Conservation (phyloP, 2,113 vertebrate genomes). For the Oxygymnocypris stewartii region DNA sequence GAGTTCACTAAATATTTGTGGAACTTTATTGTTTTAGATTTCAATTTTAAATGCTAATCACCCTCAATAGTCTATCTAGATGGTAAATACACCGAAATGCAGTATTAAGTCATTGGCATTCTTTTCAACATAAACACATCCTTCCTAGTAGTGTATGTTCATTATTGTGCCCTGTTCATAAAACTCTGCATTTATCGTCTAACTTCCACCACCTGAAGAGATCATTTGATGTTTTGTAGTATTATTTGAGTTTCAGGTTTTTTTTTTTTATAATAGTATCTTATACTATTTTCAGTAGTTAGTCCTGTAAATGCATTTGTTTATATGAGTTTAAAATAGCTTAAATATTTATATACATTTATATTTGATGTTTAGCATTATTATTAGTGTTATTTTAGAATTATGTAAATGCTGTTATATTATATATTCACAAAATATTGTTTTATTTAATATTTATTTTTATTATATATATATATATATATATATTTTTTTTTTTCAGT, state of each 20-base stretch:
- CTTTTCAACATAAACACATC: background rate
- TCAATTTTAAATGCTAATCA: background rate
- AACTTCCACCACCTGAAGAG: background rate
- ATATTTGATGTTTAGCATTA: too few species aligned
- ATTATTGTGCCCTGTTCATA: background rate
- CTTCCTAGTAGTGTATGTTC: background rate
- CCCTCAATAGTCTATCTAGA: background rate
- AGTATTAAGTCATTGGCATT: too few species aligned
- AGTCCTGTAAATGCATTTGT: background rate
- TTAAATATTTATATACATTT: too few species aligned
- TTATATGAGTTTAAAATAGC: background rate
- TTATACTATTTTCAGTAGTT: background rate
- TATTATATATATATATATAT: too few species aligned
- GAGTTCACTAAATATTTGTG: background rate
- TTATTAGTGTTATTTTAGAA: too few species aligned
- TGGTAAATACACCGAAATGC: background rate
- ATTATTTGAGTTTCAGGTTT: slow-evolving; percentile 54
- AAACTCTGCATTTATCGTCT: slow-evolving; percentile 11
- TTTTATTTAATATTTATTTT: too few species aligned
- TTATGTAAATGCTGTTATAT: too few species aligned
- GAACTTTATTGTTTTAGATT: slow-evolving; percentile 54
- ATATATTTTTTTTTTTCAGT: too few species aligned
- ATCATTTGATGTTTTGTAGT: background rate
- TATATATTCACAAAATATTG: too few species aligned
- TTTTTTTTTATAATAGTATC: slow-evolving; percentile 12